phyloP scores from a whole-genome alignment of 1,140 invertebrate genomes.

The Alviniconcha marisindica region DNA sequence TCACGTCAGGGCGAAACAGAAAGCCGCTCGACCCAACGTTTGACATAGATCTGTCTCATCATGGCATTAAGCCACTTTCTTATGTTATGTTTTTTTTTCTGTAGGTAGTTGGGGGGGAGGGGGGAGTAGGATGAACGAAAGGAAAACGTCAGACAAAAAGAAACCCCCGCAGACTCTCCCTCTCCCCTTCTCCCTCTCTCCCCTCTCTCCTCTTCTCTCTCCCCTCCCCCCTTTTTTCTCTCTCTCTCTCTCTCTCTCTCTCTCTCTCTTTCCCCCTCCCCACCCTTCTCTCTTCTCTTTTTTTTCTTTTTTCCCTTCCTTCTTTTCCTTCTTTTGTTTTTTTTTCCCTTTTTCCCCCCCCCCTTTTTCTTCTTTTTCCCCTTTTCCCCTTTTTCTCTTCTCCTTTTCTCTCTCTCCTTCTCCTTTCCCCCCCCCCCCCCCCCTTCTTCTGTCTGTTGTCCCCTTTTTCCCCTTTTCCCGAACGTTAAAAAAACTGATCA shows the following conservation, averaged over 20 bases:
- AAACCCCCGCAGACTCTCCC: neutral
- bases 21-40: too few species aligned
- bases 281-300: neutral
- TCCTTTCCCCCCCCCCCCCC: neutral
- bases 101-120: too few species aligned
- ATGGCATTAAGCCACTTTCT: too few species aligned
- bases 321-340: neutral
- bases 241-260: constrained; percentile 5
- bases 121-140: neutral
- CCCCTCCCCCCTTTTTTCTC: neutral
- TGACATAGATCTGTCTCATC: too few species aligned
- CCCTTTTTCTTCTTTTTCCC: neutral
- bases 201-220: constrained; percentile 10
- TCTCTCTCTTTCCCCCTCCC: neutral
- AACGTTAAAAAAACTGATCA: neutral
- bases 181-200: neutral
- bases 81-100: too few species aligned
- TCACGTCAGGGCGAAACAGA: too few species aligned
- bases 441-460: neutral
- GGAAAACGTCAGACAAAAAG: neutral
- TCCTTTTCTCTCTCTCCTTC: neutral
- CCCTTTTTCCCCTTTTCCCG: too few species aligned
- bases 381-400: neutral
- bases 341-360: neutral
- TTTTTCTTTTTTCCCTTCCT: neutral